Evolutionary conservation across 2,797 vertebrate genomes (phyloP).

Genomic region (Xenentodon cancila): DNA sequence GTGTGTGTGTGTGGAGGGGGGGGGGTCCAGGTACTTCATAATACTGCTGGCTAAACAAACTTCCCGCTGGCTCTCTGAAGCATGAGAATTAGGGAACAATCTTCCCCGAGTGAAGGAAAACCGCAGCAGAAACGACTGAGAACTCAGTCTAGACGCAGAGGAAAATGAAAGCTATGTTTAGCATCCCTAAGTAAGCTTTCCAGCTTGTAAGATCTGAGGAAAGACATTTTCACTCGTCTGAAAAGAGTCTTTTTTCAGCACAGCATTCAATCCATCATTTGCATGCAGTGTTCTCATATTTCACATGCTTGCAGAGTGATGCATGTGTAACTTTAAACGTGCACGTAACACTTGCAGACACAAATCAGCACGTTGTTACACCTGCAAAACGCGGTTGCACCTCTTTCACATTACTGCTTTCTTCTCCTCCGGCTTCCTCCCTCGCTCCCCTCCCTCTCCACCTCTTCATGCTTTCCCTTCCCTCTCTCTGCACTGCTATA

Average conservation of each 20-base stretch:
- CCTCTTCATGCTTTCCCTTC: constrained; percentile 39
- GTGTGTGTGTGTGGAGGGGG: neutral
- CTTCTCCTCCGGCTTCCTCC: constrained; percentile 32
- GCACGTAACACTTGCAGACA: neutral
- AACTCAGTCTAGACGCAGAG: constrained; percentile 74
- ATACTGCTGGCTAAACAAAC: constrained; percentile 57
- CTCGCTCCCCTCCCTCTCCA: constrained; percentile 26
- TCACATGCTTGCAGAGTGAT: neutral
- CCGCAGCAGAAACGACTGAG: constrained; percentile 63
- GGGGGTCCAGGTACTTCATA: constrained; percentile 43
- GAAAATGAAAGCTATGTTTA: constrained; percentile 78
- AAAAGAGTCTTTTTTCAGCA: constrained; percentile 42
- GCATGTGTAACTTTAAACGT: neutral
- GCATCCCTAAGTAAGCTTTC: constrained; percentile 59
- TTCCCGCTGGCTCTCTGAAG: constrained; percentile 50
- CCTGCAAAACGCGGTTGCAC: constrained; percentile 49
- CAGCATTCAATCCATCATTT: constrained; percentile 24
- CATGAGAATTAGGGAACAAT: constrained; percentile 62
- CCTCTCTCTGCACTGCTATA: constrained; percentile 73
- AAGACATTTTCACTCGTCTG: constrained; percentile 52
- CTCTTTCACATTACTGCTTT: constrained; percentile 17
- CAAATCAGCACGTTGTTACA: constrained; percentile 43
- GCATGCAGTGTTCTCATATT: neutral
- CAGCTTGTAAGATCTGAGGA: constrained; percentile 69
- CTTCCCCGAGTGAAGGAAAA: constrained; percentile 54